phyloP scores from a whole-genome alignment of 2,113 vertebrate genomes.

The Cacatua alba region DNA sequence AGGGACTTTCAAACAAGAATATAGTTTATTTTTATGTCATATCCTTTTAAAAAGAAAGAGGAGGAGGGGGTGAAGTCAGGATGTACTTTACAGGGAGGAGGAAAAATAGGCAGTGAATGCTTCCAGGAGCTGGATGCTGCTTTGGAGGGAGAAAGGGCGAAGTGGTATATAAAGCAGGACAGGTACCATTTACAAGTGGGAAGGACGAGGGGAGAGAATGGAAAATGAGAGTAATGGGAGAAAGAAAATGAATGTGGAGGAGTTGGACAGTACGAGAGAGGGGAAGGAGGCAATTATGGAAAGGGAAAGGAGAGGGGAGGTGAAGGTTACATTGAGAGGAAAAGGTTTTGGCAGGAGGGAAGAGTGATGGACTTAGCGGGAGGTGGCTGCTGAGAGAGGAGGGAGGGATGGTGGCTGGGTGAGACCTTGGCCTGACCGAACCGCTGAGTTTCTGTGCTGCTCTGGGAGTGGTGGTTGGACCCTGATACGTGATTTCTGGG shows the following conservation, averaged over 20 bases:
- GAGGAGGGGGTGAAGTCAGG: accelerated
- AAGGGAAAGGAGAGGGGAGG: neutral
- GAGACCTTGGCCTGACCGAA: neutral
- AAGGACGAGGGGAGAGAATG: neutral
- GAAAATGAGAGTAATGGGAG: constrained; percentile 27
- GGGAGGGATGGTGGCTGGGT: neutral
- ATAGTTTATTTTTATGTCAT: constrained; percentile 60
- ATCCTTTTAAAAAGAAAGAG: neutral
- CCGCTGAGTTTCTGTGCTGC: neutral
- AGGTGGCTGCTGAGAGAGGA: neutral
- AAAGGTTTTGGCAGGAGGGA: neutral
- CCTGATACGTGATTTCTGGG: neutral
- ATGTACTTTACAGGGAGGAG: neutral
- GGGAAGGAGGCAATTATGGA: neutral
- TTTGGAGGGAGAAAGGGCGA: constrained; percentile 3
- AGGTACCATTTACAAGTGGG: neutral
- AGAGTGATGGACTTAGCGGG: neutral
- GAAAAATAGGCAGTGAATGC: neutral
- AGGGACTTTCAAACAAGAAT: constrained; percentile 8
- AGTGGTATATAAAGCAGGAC: neutral
- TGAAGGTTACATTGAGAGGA: neutral
- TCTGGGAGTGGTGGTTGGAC: neutral
- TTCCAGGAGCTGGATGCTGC: neutral
- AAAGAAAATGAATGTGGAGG: neutral
- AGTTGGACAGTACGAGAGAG: neutral